phyloP scores from a whole-genome alignment of 2,113 vertebrate genomes.

The Antechinus stuartii region DNA sequence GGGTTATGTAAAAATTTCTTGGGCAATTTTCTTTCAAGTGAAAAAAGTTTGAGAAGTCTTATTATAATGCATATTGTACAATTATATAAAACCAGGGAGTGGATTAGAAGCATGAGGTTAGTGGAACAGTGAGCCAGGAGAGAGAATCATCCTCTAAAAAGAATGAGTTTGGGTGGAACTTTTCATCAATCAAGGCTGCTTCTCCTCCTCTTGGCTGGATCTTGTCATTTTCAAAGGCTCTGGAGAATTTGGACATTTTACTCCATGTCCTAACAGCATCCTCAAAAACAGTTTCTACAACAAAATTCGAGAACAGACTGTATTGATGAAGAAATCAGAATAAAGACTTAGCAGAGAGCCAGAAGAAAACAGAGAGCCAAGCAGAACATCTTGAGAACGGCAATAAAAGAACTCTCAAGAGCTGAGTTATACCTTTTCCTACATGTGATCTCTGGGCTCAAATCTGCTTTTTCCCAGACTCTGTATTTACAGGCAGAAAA shows the following conservation, averaged over 20 bases:
- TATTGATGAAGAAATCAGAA: neutral
- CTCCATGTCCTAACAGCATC: neutral
- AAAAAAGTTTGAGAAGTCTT: too few species aligned
- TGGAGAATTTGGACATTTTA: neutral
- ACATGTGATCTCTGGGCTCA: too few species aligned
- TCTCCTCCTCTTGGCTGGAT: neutral
- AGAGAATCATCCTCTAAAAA: neutral
- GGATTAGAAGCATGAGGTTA: neutral
- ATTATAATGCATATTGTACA: neutral
- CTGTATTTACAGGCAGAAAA: neutral
- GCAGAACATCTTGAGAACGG: neutral
- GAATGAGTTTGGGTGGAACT: neutral
- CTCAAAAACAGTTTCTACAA: neutral
- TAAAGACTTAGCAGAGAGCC: neutral
- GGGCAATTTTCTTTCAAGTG: too few species aligned
- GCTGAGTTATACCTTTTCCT: neutral
- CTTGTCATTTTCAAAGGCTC: neutral
- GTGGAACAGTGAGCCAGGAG: neutral
- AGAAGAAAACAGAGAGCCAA: neutral
- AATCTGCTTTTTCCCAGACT: too few species aligned
- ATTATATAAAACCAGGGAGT: neutral
- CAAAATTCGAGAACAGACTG: neutral
- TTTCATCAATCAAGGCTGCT: neutral
- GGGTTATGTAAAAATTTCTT: too few species aligned
- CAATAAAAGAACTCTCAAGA: neutral